Base-by-base conservation (phyloP, 2,888 invertebrate genomes). In the Gisinianus flammeolus region DNA sequence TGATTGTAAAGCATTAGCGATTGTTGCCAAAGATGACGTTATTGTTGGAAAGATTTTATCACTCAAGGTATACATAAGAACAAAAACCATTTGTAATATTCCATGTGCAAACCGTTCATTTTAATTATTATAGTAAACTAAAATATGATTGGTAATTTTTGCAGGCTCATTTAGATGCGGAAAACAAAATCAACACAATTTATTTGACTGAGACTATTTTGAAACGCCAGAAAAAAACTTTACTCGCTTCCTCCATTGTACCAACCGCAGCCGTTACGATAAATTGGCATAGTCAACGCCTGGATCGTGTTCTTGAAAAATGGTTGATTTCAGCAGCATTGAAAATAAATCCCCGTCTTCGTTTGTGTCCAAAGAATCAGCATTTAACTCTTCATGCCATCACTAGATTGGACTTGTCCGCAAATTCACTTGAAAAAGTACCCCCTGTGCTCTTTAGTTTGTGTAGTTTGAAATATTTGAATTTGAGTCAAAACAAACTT, bases 391-490 rank as follows among this genome's bases (percentile, higher is more conserved):
- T 97, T n/a, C 93, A 93, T 85, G 96, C 97, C 0, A 92, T 99
- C 79, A 99, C 98, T 0, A 90, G 97, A 56, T 89, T 98, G 31
- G 98, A 99, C 87, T 90, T 98, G 62, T 96, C 97, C 8, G 92
- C 93, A 86, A 99, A 98, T 88, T 91, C 92, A 79, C 89, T 99
- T 71, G 90, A 91, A 0, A 89, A 90, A 31, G 87, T 98, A 83
- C 98, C 98, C 0, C 88, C 91, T 0, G 92, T 92, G 77, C 89
- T 98, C 69, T 96, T 98, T 87, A 91, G 93, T 80, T 88, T 97
- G 85, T 91, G 92, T 80, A 96, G 96, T 85, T 88, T 97, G 66
- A 91, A 90, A 85, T 93, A 93, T 86, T 88, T 97, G 31, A 96
- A 96, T 88, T 90, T 94, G 73, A 94, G 95, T 0, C 95, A 96